Evolutionary conservation across 2,113 vertebrate genomes (phyloP), one percentile per base, ranked within the genome.

Genomic region (Cygnus buccinator): DNA sequence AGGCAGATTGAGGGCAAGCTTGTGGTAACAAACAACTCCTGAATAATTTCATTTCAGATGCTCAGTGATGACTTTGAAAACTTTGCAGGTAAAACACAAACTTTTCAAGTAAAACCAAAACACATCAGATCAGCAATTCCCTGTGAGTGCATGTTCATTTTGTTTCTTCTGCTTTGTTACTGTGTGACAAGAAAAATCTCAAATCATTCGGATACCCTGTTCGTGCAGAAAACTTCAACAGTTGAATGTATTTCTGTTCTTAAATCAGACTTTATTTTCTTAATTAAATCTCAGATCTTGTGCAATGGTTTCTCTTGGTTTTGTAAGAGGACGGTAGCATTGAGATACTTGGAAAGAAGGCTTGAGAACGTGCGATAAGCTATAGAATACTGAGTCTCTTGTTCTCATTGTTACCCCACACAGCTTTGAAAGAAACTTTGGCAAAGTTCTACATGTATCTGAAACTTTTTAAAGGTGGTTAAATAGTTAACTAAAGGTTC

Each of bases 61-160:
- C 31, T 89, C 52, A 72, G 76, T 84, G 82, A 91, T 95, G 97
- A 95, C 96, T 96, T 95, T 96, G 94, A 96, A 95, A 96, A 94
- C 62, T 95, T 84, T 82, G n/a, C 86, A 87, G 73, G 85, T 84
- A 94, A 94, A 88, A 21, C 73, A 83, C 39, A 68, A 96, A 92
- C 89, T 90, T 85, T 62, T 76, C 31, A 70, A 75, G 37, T 87
- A 87, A 77, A 62, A 61, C 10, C 31, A 62, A 65, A 84, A 90
- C 55, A 46, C 17, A 75, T 61, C 26, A 84, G 31, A 61, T 88
- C 26, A 90, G n/a, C 11, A 89, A 26, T 50, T 90, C 76, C 84
- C 44, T 52, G 5, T 33, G 48, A 41, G 15, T 52, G 20, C 23
- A 46, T 84, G 52, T 46, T 71, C 39, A 19, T 58, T 93, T 39